Evolutionary conservation across 2,888 invertebrate species (phyloP).

Genomic region (Catocala nupta): DNA sequence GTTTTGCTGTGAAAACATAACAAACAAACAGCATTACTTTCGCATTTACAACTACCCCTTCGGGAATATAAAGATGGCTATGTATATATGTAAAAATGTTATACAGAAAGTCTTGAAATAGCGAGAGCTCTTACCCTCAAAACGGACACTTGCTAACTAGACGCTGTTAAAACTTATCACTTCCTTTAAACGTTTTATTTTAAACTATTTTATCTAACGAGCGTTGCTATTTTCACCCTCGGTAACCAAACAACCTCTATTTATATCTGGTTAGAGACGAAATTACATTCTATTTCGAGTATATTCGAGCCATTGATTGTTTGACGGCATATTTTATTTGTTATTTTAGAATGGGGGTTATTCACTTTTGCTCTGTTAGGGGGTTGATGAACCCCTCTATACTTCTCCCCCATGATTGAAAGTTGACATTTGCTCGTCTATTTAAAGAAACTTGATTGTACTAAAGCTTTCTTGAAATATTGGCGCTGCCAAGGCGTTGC

Average conservation of each 20-base stretch:
- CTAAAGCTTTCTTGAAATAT: slow-evolving; percentile 37
- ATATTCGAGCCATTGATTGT: slow-evolving; percentile 55
- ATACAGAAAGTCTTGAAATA: too few species aligned
- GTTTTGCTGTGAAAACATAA: too few species aligned
- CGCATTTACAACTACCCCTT: too few species aligned
- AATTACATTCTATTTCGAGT: slow-evolving; percentile 62
- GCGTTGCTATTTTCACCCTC: slow-evolving; percentile 57
- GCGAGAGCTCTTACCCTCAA: slow-evolving; percentile 15
- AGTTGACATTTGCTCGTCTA: slow-evolving; percentile 56
- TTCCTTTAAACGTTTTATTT: slow-evolving; percentile 41
- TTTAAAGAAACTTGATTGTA: slow-evolving; percentile 43
- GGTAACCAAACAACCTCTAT: slow-evolving; percentile 53
- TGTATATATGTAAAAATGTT: slow-evolving; percentile 1
- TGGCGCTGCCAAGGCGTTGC: slow-evolving; percentile 25
- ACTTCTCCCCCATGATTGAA: slow-evolving; percentile 53
- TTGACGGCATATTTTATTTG: slow-evolving; percentile 54
- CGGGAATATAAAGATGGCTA: too few species aligned
- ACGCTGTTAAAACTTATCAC: slow-evolving; percentile 30
- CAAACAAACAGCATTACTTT: too few species aligned
- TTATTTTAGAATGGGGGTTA: slow-evolving; percentile 56
- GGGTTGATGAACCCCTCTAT: slow-evolving; percentile 47
- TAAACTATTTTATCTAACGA: slow-evolving; percentile 38
- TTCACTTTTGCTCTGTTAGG: slow-evolving; percentile 34
- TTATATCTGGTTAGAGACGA: slow-evolving; percentile 55
- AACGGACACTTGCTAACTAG: slow-evolving; percentile 35